phyloP scores from a whole-genome alignment of 2,113 vertebrate genomes.

The Ctenodactylus gundi region DNA sequence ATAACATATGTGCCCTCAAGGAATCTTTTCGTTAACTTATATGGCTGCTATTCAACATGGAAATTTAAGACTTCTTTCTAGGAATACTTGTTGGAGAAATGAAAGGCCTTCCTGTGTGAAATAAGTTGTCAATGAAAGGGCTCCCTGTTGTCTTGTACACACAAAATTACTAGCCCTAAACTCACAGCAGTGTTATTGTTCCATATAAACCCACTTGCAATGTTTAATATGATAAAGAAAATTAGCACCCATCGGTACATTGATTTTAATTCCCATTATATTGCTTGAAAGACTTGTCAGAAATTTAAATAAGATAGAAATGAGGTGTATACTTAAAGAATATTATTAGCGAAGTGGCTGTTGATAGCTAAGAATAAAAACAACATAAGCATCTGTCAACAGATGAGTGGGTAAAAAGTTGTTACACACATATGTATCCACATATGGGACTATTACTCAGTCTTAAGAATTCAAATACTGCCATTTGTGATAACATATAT shows the following conservation, averaged over 20 bases:
- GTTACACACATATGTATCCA: background rate
- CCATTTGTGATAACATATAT: background rate
- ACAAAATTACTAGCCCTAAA: background rate
- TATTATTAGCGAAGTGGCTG: background rate
- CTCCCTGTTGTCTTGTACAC: background rate
- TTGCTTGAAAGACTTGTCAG: background rate
- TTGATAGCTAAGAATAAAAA: background rate
- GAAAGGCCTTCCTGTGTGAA: background rate
- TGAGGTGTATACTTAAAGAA: background rate
- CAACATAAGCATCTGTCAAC: background rate
- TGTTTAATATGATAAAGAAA: background rate
- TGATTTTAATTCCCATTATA: background rate
- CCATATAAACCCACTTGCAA: background rate
- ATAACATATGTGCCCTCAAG: background rate
- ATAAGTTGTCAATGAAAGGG: background rate
- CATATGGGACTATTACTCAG: background rate
- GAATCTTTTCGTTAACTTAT: background rate
- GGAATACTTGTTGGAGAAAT: background rate
- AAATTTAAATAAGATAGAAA: background rate
- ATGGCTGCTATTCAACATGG: background rate
- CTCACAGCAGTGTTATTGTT: background rate
- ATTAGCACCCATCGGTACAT: background rate
- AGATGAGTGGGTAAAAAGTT: background rate
- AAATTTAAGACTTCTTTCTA: slow-evolving; percentile 19
- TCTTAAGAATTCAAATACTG: background rate